Percentiles rank a stretch among this genome's conserved stretches.
Conservation (phyloP, 1,140 invertebrate species). For the Papilio dardanus region DNA sequence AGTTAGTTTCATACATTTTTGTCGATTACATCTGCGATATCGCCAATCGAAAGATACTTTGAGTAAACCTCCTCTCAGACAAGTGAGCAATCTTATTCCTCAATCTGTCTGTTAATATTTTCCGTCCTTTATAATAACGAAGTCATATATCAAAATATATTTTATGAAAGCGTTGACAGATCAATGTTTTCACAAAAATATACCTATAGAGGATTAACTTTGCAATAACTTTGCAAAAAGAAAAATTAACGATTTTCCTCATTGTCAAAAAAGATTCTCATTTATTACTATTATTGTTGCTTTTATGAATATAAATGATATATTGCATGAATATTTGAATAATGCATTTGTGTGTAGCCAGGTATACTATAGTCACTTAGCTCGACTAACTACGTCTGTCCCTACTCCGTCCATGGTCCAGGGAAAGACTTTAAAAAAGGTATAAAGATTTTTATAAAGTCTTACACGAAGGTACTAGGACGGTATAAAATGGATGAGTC, state of each 20-base stretch:
- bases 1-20: no score
- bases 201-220: not conserved
- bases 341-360: conserved; percentile 2
- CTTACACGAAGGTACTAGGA: no score
- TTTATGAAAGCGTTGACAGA: not conserved
- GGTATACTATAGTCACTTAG: not conserved
- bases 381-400: no score
- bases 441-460: no score
- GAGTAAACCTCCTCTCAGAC: no score
- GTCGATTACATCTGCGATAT: no score
- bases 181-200: not conserved
- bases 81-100: no score
- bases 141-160: not conserved
- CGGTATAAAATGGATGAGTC: no score
- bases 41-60: no score
- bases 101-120: no score
- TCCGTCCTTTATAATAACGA: not conserved
- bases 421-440: no score
- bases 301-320: not conserved
- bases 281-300: not conserved
- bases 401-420: not conserved
- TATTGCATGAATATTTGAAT: not conserved
- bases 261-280: not conserved
- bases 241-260: conserved; percentile 7
- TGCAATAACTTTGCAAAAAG: not conserved